Base-by-base conservation (phyloP, 2,888 invertebrate species). In the Oxytorus armatus region DNA sequence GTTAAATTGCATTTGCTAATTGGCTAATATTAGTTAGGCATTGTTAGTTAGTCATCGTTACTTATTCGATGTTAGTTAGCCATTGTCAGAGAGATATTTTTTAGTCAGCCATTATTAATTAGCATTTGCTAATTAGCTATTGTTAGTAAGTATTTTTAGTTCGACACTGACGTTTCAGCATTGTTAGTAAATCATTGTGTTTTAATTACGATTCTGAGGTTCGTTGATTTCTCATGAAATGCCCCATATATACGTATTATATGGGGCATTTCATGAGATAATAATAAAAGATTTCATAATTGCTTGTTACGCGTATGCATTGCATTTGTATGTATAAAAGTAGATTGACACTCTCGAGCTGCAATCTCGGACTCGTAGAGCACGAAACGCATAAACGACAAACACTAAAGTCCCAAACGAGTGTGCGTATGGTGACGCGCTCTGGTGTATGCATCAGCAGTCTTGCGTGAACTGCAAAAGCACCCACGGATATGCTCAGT, bases 401-500 rank as follows among this genome's bases (percentile, higher is more conserved):
- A 33, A 33, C 61, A 55, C 63, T 36, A 47, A 70, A 77, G 69
- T 63, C 63, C 75, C n/a, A n/a, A 61, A 29, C 23, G 44, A 44
- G 69, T 69, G 47, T 53, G n/a, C 49, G 51, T 55, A 14, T 51
- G 72, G 39, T n/a, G n/a, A n/a, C n/a, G n/a, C n/a, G 59, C 39
- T 18, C 21, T n/a, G 36, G n/a, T 5, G 59, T 25, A 18, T 18
- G 39, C n/a, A 49, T 44, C 63, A 36, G 63, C 69, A 33, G 76
- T 63, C 33, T 70, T 53, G 76, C 76, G 59, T 72, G 2, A 55
- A 29, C 16, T 14, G 29, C 55, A 14, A 33, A 55, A 33, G 29
- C 70, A 73, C 55, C n/a, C 47, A 68, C 70, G 42, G 68, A 74
- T 82, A 82, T 81, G 83, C 87, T 89, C 90, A 89, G 88, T 90